A percentile compares a stretch with the other conserved stretches of the same genome.
These are phyloP conservation scores for Apantesis nais DNA, from an alignment of 2,888 invertebrate species.

Conservation along the genomic window DNA sequence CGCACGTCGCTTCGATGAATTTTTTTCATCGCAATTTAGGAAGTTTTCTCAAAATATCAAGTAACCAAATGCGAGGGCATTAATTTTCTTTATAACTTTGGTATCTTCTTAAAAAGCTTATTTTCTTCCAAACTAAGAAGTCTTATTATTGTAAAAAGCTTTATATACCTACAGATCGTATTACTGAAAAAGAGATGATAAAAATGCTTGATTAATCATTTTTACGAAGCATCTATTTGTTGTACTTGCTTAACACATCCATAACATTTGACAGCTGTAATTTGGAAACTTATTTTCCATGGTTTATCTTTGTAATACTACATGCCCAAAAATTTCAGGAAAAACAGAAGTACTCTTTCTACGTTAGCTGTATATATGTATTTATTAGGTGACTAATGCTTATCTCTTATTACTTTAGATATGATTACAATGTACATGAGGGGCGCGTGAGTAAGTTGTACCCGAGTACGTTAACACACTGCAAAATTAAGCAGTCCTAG, in stretches of 20 bases:
- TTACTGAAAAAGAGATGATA: neutral
- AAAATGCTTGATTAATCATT: neutral
- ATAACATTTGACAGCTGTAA: neutral
- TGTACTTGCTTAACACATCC: neutral
- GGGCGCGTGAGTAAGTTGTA: too few species aligned
- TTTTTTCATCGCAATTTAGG: constrained; percentile 39
- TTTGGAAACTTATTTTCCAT: neutral
- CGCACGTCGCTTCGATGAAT: constrained; percentile 35
- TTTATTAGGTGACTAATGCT: neutral
- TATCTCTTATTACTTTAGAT: neutral
- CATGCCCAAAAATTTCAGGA: too few species aligned
- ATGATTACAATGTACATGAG: too few species aligned
- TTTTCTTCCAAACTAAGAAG: neutral
- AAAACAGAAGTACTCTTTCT: too few species aligned
- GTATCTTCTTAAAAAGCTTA: constrained; percentile 3
- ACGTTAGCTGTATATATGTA: neutral
- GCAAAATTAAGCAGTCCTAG: too few species aligned
- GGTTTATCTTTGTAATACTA: too few species aligned
- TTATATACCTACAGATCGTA: neutral
- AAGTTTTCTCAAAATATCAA: constrained; percentile 34
- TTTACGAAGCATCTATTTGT: neutral
- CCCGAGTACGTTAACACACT: too few species aligned
- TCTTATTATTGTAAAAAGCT: neutral
- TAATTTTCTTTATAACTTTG: constrained; percentile 24
- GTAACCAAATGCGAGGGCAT: constrained; percentile 32